Conservation (phyloP, 2,888 invertebrate species). For the Oscheius onirici region DNA sequence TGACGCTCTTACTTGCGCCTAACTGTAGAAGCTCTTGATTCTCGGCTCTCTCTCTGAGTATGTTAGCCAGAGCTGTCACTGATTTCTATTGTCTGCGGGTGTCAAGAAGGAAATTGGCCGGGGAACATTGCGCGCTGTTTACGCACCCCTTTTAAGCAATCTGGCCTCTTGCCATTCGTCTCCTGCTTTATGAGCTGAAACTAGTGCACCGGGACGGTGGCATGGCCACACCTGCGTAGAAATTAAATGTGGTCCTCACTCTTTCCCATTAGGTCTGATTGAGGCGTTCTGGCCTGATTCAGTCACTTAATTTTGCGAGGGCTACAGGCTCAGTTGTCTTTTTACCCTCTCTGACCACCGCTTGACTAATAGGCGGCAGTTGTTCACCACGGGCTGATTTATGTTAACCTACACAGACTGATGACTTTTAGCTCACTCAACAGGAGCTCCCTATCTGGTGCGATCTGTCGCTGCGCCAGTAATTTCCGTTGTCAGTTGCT, state of each 20-base stretch:
- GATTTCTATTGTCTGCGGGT: conserved; percentile 33
- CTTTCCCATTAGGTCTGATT: too few relatives aligned
- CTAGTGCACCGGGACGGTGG: background rate
- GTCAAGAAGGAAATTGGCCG: conserved; percentile 32
- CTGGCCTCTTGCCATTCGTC: conserved; percentile 25
- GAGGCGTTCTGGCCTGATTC: too few relatives aligned
- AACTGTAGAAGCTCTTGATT: background rate
- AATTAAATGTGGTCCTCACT: background rate
- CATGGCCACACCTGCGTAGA: conserved; percentile 16
- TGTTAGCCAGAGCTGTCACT: conserved; percentile 2
- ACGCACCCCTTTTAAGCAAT: conserved; percentile 30
- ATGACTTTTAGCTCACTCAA: too few relatives aligned
- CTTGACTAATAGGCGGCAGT: too few relatives aligned
- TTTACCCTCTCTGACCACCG: too few relatives aligned
- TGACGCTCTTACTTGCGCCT: background rate
- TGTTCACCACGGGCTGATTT: background rate
- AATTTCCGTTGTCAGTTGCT: conserved; percentile 38
- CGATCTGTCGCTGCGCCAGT: conserved; percentile 35
- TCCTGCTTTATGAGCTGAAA: conserved; percentile 30
- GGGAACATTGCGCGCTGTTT: conserved; percentile 31
- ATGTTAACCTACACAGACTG: background rate
- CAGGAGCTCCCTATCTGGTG: conserved; percentile 22
- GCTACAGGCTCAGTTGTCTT: too few relatives aligned
- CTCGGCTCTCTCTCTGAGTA: background rate
- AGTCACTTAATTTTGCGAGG: too few relatives aligned